A percentile compares a stretch with the other conserved stretches of the same genome.
Conservation (phyloP, 2,797 vertebrate genomes). For the Heliangelus exortis region DNA sequence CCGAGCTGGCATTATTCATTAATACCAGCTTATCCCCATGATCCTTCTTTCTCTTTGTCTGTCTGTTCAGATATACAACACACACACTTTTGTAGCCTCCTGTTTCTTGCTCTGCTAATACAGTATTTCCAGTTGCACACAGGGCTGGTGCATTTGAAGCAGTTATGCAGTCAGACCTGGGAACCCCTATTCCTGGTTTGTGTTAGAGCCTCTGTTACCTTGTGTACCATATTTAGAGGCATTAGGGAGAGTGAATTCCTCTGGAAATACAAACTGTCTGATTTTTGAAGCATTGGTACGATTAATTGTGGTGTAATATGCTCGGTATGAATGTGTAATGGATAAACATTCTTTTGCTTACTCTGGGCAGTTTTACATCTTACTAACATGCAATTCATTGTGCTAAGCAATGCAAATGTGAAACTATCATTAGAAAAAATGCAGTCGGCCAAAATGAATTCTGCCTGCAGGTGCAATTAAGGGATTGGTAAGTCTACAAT, state of each 20-base stretch:
- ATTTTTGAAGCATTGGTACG: conserved; percentile 42
- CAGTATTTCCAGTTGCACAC: conserved; percentile 28
- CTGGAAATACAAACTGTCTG: conserved; percentile 40
- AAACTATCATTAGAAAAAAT: conserved; percentile 44
- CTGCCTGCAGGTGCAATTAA: conserved; percentile 64
- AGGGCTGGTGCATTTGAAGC: background rate
- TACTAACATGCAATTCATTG: conserved; percentile 23
- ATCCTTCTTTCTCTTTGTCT: conserved; percentile 49
- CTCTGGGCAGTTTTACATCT: conserved; percentile 38
- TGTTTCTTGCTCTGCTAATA: conserved; percentile 28
- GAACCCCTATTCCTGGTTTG: background rate
- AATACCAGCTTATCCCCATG: conserved; percentile 29
- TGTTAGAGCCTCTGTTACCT: background rate
- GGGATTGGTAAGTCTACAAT: conserved; percentile 35
- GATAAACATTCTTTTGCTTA: conserved; percentile 61
- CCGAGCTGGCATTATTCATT: conserved; percentile 22
- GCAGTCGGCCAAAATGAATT: conserved; percentile 40
- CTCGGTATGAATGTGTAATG: conserved; percentile 42
- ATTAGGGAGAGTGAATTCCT: conserved; percentile 36
- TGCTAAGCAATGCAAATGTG: background rate
- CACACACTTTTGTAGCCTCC: conserved; percentile 9
- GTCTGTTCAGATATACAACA: background rate
- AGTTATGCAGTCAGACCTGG: background rate
- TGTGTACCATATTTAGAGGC: background rate
- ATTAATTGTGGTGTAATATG: conserved; percentile 59